Evolutionary conservation across 2,888 invertebrate genomes (phyloP).

Genomic region (Cheilosia grossa): DNA sequence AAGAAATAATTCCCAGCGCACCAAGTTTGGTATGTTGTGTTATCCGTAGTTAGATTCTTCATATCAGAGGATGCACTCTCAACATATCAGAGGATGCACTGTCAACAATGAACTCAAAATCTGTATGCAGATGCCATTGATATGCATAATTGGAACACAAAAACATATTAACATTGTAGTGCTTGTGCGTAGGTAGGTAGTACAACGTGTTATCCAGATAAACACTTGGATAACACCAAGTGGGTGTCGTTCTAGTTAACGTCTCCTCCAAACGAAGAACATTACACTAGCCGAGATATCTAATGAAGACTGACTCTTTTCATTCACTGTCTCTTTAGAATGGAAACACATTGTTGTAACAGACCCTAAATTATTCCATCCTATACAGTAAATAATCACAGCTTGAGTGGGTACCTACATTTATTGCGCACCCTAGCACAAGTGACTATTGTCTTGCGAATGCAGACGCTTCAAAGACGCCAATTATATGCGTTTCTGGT

Average conservation of each 20-base stretch:
- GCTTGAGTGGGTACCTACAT: not conserved
- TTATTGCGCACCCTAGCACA: too few relatives aligned
- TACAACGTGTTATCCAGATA: not conserved
- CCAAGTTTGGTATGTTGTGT: not conserved
- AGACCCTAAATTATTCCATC: not conserved
- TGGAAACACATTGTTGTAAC: not conserved
- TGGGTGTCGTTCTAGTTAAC: not conserved
- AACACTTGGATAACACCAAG: too few relatives aligned
- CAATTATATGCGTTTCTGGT: too few relatives aligned
- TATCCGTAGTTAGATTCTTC: not conserved
- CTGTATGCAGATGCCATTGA: not conserved
- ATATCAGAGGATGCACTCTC: too few relatives aligned
- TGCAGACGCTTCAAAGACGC: too few relatives aligned
- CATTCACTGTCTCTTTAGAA: not conserved
- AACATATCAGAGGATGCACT: too few relatives aligned
- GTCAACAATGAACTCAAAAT: not conserved
- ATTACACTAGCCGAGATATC: not conserved
- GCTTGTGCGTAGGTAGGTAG: not conserved
- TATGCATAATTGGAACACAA: not conserved
- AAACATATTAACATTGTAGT: not conserved
- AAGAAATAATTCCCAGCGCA: not conserved
- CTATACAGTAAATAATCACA: not conserved
- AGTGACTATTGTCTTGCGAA: too few relatives aligned
- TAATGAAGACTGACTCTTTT: constrained; percentile 2
- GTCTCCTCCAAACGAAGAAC: not conserved